Base-by-base conservation (phyloP, 2,797 vertebrate genomes). In the Arrhamphus sclerolepis region DNA sequence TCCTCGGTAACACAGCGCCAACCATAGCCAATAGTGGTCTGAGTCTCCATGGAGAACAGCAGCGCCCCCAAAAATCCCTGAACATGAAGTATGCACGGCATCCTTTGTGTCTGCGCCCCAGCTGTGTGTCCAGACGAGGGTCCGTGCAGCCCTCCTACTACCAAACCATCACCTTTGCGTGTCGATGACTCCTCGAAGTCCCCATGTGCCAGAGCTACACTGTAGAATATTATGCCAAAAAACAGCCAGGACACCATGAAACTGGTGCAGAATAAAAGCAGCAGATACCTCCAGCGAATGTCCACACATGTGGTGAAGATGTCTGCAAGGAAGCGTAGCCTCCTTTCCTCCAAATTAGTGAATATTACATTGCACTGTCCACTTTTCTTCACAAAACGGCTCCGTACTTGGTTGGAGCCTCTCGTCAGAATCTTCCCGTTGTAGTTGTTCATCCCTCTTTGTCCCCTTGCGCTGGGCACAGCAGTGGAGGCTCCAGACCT, bases 271-370 rank as follows among this genome's bases (percentile, higher is more conserved):
- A 99, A 98, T 65, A 99, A 90, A 67, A 96, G 90, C 39, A 99
- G 88, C 92, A 99, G 95, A 89, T 98, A 98, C 56, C 97, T 90
- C 97, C 97, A 99, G 85, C 92, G 95, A 0, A 94, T 96, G 90
- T 99, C 97, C 86, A 99, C 97, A 0, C 97, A 99, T 6, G 97
- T 99, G 56, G 97, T 99, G 86, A 98, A 99, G 86, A 98, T 96
- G 77, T 99, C 97, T 0, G 96, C 95, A 52, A 99, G 92, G 89
- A 97, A 99, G 62, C 97, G 96, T 74, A 94, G 94, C 0, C 94
- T 93, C 77, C 95, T 96, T 81, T 98, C 96, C 60, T 96, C 96
- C 88, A 99, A 91, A 90, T 98, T 98, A 81, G 94, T 93, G 74
- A 97, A 98, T 46, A 96, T 88, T 11, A 98, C 95, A 0, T 99